Conservation (phyloP, 2,888 invertebrate species). For the Stenotaenia linearis region DNA sequence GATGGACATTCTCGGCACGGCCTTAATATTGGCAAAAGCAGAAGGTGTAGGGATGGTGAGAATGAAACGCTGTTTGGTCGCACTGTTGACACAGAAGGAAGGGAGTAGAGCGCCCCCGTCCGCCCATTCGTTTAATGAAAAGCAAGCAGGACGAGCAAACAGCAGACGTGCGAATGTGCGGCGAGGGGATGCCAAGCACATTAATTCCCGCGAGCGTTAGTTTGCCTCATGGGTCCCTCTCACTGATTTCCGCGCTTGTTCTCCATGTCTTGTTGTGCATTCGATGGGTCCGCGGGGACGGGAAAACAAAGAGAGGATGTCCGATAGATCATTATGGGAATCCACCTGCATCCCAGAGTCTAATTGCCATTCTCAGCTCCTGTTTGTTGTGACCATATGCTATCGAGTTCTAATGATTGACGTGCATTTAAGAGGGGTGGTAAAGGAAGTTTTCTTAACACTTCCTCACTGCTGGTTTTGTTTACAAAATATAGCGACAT, state of each 20-base stretch:
- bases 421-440: neutral
- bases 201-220: slow-evolving; percentile 22
- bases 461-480: too few relatives aligned
- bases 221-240: neutral
- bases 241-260: neutral
- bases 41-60: slow-evolving; percentile 4
- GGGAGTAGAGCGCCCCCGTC: slow-evolving; percentile 11
- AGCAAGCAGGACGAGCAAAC: slow-evolving; percentile 32
- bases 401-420: neutral
- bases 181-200: slow-evolving; percentile 24
- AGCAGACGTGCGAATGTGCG: slow-evolving; percentile 28
- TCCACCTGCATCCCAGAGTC: neutral
- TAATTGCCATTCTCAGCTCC: neutral
- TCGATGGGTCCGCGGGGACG: slow-evolving; percentile 1
- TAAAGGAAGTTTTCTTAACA: too few relatives aligned
- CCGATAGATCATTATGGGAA: slow-evolving; percentile 4
- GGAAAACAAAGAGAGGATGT: slow-evolving; percentile 5
- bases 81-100: slow-evolving; percentile 21
- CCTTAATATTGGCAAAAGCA: slow-evolving; percentile 19
- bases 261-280: neutral
- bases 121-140: slow-evolving; percentile 33
- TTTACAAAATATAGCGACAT: too few relatives aligned
- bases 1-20: slow-evolving; percentile 8
- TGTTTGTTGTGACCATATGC: slow-evolving; percentile 4
- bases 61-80: slow-evolving; percentile 17